A percentile compares a stretch with the other conserved stretches of the same genome.
Conservation (phyloP, 2,797 vertebrate species). For the Alca torda region DNA sequence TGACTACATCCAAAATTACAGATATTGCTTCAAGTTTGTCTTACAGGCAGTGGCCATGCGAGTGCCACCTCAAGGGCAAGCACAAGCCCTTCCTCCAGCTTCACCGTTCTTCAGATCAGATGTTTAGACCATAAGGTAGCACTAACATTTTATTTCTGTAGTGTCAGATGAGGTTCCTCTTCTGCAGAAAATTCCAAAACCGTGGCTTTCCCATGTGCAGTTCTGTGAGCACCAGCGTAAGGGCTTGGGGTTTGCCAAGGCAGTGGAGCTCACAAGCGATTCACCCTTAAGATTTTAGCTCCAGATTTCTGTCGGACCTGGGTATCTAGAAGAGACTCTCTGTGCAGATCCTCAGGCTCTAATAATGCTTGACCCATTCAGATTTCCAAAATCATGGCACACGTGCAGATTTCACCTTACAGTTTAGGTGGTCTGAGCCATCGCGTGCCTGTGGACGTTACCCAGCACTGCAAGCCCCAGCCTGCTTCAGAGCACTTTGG, state of each 20-base stretch:
- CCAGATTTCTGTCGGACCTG: not conserved
- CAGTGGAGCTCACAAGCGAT: not conserved
- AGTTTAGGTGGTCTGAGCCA: not conserved
- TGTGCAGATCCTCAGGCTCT: not conserved
- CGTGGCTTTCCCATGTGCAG: not conserved
- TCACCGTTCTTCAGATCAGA: not conserved
- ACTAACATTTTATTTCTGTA: not conserved
- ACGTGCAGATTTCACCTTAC: not conserved
- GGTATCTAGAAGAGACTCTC: not conserved
- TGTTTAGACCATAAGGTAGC: not conserved
- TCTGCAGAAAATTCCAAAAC: not conserved
- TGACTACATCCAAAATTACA: not conserved
- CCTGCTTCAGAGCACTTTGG: not conserved
- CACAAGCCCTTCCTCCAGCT: not conserved
- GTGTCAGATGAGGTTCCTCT: not conserved
- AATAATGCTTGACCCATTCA: not conserved
- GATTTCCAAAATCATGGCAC: not conserved
- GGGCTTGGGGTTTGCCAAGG: accelerated
- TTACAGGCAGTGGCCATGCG: not conserved
- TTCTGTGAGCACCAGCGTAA: not conserved
- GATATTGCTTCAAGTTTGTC: not conserved
- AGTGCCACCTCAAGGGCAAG: not conserved
- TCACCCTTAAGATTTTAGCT: not conserved
- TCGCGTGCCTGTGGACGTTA: accelerated
- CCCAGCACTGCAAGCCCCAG: not conserved